phyloP scores from a whole-genome alignment of 2,888 invertebrate genomes.

The Temnothorax ravouxi region DNA sequence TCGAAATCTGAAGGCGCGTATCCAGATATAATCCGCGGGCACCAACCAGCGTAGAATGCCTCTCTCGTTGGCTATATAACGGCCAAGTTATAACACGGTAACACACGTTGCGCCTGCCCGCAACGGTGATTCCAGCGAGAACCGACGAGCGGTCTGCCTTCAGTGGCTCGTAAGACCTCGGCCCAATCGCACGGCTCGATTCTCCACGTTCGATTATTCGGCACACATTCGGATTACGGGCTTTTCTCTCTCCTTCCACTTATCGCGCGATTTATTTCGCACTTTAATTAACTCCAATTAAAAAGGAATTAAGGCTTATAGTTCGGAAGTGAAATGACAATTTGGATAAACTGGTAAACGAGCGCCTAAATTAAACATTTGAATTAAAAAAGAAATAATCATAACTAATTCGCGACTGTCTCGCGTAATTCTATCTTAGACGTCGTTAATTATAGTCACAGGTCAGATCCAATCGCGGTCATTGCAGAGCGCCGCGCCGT shows the following conservation, averaged over 20 bases:
- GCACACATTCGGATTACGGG: slow-evolving; percentile 20
- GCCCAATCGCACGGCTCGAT: slow-evolving; percentile 81
- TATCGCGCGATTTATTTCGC: slow-evolving; percentile 23
- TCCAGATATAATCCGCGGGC: slow-evolving; percentile 59
- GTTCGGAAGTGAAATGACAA: neutral
- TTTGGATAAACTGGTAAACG: neutral
- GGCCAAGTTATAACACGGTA: slow-evolving; percentile 71
- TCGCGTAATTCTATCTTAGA: neutral
- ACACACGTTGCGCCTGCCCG: slow-evolving; percentile 76
- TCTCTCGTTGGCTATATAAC: slow-evolving; percentile 52
- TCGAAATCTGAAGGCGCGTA: slow-evolving; percentile 6
- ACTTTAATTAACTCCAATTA: neutral
- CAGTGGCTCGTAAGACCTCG: slow-evolving; percentile 85
- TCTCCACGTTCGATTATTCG: slow-evolving; percentile 50
- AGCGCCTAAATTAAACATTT: neutral
- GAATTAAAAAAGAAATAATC: neutral
- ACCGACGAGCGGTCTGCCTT: slow-evolving; percentile 66
- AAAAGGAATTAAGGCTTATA: neutral
- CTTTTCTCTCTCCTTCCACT: slow-evolving; percentile 22
- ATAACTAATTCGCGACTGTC: neutral
- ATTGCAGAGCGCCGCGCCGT: neutral
- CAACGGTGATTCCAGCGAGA: slow-evolving; percentile 76
- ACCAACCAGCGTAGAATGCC: slow-evolving; percentile 49
- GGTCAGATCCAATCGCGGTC: neutral
- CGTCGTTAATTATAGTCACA: slow-evolving; percentile 4